Evolutionary conservation across 2,888 invertebrate genomes (phyloP).

Genomic region (Apeira syringaria): DNA sequence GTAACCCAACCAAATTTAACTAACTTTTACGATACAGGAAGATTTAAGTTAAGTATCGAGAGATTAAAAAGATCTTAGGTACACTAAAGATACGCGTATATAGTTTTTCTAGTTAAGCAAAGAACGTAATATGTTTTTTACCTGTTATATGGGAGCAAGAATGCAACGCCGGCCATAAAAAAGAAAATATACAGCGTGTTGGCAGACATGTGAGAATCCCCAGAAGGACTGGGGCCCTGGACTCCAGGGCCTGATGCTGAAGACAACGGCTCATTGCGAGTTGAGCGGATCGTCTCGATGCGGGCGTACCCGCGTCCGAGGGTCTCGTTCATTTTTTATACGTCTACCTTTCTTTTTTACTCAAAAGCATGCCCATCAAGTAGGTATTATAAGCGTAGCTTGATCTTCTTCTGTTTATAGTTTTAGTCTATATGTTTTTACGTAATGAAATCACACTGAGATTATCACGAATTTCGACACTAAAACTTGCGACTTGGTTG

Average conservation of each 20-base stretch:
- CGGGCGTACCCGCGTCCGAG: constrained; percentile 87
- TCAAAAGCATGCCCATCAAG: neutral
- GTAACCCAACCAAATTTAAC: no score
- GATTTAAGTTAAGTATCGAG: no score
- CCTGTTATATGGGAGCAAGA: constrained; percentile 96
- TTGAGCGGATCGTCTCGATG: constrained; percentile 82
- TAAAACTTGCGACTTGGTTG: neutral
- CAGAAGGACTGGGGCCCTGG: constrained; percentile 55
- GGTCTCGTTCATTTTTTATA: constrained; percentile 84
- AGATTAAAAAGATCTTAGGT: no score
- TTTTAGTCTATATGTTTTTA: constrained; percentile 5
- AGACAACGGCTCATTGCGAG: constrained; percentile 70
- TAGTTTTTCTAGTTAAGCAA: no score
- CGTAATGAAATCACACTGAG: constrained; percentile 8
- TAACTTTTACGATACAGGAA: no score
- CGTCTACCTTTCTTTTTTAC: constrained; percentile 1
- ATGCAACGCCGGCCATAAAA: constrained; percentile 94
- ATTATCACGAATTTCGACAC: constrained; percentile 4
- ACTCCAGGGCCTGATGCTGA: constrained; percentile 36
- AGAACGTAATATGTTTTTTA: constrained; percentile 59
- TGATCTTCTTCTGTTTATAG: constrained; percentile 5
- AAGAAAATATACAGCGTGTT: constrained; percentile 90
- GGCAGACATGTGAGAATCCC: constrained; percentile 81
- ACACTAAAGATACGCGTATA: no score
- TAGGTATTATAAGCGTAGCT: neutral